These are phyloP conservation scores for Clupea harengus DNA, from an alignment of 2,113 vertebrate genomes.

Conservation along the genomic window DNA sequence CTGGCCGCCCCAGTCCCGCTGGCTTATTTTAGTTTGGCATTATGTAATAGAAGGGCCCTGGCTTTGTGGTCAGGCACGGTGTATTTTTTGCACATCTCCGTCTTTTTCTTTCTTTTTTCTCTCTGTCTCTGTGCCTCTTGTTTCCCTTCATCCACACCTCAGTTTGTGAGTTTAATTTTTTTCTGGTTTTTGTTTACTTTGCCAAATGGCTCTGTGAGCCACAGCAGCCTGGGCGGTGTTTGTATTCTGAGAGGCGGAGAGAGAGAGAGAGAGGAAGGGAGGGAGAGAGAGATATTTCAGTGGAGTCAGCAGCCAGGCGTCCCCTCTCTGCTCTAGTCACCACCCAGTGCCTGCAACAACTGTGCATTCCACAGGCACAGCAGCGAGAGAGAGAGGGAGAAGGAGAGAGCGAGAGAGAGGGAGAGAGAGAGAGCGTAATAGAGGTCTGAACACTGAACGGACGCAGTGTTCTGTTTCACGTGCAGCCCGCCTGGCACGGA, in stretches of 20 bases:
- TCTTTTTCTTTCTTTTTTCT: background rate
- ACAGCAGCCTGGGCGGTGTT: background rate
- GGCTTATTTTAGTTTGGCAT: background rate
- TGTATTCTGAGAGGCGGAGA: background rate
- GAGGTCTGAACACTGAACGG: conserved; percentile 9
- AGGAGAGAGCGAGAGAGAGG: too few relatives aligned
- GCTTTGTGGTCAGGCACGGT: background rate
- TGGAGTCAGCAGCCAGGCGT: conserved; percentile 13
- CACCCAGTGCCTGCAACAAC: conserved; percentile 6
- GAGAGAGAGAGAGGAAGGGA: background rate
- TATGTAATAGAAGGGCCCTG: background rate
- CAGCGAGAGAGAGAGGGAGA: background rate
- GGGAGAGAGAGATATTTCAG: background rate
- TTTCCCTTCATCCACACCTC: background rate
- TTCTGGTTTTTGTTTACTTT: background rate
- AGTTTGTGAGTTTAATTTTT: background rate
- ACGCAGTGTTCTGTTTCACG: conserved; percentile 14
- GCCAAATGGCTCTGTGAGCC: background rate
- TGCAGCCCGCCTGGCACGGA: background rate
- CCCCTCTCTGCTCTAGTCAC: background rate
- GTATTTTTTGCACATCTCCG: background rate
- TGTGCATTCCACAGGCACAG: conserved; percentile 11
- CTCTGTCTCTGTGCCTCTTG: conserved; percentile 2
- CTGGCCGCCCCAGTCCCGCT: background rate
- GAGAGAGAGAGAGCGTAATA: too few relatives aligned